phyloP scores from a whole-genome alignment of 1,140 invertebrate genomes.

The Drosophila pachea region DNA sequence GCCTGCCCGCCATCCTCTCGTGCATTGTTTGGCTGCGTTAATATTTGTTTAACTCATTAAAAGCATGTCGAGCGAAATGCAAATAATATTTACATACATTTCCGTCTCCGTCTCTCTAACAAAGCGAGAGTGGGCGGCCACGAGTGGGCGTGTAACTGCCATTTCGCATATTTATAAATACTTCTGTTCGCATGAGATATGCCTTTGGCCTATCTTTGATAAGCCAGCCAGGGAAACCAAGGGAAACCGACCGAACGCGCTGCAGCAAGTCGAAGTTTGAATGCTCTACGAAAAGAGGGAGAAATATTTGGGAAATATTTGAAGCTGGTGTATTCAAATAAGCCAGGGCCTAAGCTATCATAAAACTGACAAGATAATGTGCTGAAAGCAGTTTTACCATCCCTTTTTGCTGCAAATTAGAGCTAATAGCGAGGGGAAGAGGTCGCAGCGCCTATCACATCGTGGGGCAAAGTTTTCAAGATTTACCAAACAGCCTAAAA shows the following conservation, averaged over 20 bases:
- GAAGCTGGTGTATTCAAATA: neutral
- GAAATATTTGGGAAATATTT: neutral
- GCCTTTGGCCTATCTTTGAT: constrained; percentile 57
- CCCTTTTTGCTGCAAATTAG: constrained; percentile 5
- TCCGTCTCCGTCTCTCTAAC: constrained; percentile 45
- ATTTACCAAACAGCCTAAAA: constrained; percentile 51
- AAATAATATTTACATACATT: constrained; percentile 66
- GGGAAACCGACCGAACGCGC: constrained; percentile 7
- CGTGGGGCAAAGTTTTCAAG: constrained; percentile 43
- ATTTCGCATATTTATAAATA: neutral
- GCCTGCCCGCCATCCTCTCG: neutral
- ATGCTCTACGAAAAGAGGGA: constrained; percentile 28
- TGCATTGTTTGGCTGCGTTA: constrained; percentile 33
- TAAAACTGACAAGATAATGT: no score
- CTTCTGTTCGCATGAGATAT: constrained; percentile 1
- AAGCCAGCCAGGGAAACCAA: constrained; percentile 28
- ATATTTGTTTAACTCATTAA: constrained; percentile 71
- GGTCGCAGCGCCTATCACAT: constrained; percentile 38
- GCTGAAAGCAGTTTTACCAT: neutral
- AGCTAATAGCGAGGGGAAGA: neutral
- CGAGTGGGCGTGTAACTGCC: constrained; percentile 4
- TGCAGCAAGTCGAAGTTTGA: constrained; percentile 13
- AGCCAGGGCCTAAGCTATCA: no score
- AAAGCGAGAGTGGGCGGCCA: constrained; percentile 47
- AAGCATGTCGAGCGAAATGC: constrained; percentile 61